Evolutionary conservation across 92 coral and sea anemone species (phyloP).

Genomic region (Epizoanthus rinbou): DNA sequence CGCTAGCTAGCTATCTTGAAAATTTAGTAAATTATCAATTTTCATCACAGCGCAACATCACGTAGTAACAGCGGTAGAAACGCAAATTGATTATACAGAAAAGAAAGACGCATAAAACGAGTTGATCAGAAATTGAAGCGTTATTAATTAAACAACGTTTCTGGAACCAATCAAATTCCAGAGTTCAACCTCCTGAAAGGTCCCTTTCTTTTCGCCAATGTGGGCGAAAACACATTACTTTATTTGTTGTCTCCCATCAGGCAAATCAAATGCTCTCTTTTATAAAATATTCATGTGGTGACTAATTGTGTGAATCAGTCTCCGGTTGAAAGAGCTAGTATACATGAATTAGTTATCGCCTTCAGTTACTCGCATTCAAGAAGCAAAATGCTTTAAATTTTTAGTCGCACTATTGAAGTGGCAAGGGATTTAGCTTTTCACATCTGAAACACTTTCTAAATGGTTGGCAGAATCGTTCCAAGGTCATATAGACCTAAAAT

Average conservation of each 20-base stretch:
- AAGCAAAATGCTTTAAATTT: constrained; percentile 39
- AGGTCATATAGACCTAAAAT: constrained; percentile 6
- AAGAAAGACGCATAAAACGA: constrained; percentile 1
- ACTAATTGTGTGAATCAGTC: constrained; percentile 36
- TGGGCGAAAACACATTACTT: constrained; percentile 19
- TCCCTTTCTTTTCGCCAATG: constrained; percentile 38
- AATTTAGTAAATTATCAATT: background rate
- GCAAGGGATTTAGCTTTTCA: constrained; percentile 22
- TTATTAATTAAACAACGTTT: constrained; percentile 19
- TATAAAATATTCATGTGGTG: constrained; percentile 64
- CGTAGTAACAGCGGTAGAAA: constrained; percentile 19
- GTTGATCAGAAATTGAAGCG: constrained; percentile 3
- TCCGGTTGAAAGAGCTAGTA: constrained; percentile 24
- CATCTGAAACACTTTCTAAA: constrained; percentile 15
- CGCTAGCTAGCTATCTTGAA: background rate
- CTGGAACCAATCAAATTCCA: constrained; percentile 20
- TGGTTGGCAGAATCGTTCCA: constrained; percentile 36
- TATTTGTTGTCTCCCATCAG: constrained; percentile 46
- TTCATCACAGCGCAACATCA: background rate
- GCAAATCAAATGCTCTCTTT: constrained; percentile 62
- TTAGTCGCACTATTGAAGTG: constrained; percentile 5
- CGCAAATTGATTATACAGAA: constrained; percentile 32
- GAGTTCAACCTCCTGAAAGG: constrained; percentile 10
- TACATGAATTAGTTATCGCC: constrained; percentile 35
- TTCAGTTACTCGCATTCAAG: constrained; percentile 41